Evolutionary conservation across 2,888 invertebrate species (phyloP), one percentile per base, ranked within the genome.

Genomic region (Diaprepes abbreviatus): DNA sequence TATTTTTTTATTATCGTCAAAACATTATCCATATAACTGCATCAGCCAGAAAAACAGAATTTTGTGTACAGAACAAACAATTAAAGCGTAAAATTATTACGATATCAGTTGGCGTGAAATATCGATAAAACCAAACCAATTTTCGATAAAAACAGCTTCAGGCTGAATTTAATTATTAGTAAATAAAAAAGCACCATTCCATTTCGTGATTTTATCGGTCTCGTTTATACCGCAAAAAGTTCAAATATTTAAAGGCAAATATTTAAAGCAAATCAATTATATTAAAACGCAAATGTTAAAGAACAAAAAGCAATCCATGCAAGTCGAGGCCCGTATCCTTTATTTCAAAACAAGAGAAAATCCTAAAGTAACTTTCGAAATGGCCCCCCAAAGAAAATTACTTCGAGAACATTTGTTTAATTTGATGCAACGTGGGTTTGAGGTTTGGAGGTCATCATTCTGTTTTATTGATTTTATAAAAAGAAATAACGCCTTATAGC

Each of bases 51-150:
- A 50, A 50, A 50, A 50, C 48, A 50, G 9, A 50, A 50, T 14
- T 14, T 28, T 28, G 16, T 50, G 28, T 50, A 28, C 28, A 50
- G 48, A 50, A 28, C 48, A 50, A 50, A 50, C 48, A 50, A 50
- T 50, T 50, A 24, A 28, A 50, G 48, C 48, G 31, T 50, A 50
- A 50, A 50, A 50, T 50, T 28, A 28, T 50, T 50, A 12, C 48
- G 28, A 50, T 50, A 50, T 50, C 48, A 14, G 48, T 50, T 50
- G 48, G 48, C 48, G 48, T 28, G 28, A 50, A 50, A 50, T 50
- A 50, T 50, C 48, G 48, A 50, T 50, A 28, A 50, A 50, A 31
- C 48, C 48, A 16, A 50, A 28, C 48, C 48, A 50, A 50, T 50
- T 50, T 50, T 14, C 48, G 48, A 50, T 50, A 50, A 50, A 50